A percentile compares a stretch with the other conserved stretches of the same genome.
These are phyloP conservation scores for Pantala flavescens DNA, from an alignment of 1,140 invertebrate species.

Conservation along the genomic window DNA sequence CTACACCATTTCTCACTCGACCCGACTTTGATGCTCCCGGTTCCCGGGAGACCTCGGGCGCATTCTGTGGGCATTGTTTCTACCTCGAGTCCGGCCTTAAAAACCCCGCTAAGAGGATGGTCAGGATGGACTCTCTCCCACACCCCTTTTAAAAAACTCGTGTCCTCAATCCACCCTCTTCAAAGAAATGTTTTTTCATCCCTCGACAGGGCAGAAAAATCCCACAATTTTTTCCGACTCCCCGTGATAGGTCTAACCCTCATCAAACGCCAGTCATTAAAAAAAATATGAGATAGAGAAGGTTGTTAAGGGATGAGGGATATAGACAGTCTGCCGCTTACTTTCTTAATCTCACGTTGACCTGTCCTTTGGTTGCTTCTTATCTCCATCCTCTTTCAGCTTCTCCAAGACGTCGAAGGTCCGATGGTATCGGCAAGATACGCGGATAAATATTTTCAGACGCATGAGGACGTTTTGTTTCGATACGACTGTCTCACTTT, in stretches of 20 bases:
- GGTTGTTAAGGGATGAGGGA: too few relatives aligned
- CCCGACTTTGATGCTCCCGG: not conserved
- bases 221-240: not conserved
- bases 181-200: not conserved
- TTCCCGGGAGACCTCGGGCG: not conserved
- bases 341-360: not conserved
- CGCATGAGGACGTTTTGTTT: too few relatives aligned
- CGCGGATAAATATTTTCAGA: not conserved
- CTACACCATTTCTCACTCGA: not conserved
- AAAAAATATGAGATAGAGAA: not conserved
- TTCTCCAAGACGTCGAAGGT: not conserved
- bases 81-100: not conserved
- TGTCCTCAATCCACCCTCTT: not conserved
- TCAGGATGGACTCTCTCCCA: not conserved
- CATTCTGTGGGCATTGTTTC: not conserved
- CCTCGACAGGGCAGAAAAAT: not conserved
- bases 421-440: not conserved
- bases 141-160: not conserved
- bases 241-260: not conserved
- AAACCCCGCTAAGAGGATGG: not conserved
- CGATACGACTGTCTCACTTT: too few relatives aligned
- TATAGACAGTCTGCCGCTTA: too few relatives aligned
- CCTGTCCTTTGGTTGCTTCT: not conserved
- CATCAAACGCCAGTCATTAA: not conserved
- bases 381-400: not conserved